These are phyloP conservation scores for Hoplodrina blanda DNA, from an alignment of 2,888 invertebrate species.

Conservation along the genomic window DNA sequence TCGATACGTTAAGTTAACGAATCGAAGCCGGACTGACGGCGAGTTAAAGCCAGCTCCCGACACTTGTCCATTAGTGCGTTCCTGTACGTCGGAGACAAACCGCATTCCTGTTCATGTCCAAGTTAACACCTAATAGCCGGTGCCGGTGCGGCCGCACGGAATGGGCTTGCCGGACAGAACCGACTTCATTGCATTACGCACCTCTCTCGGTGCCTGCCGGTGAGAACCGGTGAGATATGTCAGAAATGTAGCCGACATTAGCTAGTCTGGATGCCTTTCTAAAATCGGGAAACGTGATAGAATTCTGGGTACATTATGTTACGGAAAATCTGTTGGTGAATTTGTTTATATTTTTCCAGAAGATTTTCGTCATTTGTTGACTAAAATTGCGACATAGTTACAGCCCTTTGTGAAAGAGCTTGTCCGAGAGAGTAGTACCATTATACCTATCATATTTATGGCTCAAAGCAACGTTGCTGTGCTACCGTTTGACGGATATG, in stretches of 20 bases:
- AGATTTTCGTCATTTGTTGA: not conserved
- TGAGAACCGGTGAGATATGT: slow-evolving; percentile 35
- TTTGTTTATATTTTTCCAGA: slow-evolving; percentile 6
- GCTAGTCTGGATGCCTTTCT: slow-evolving; percentile 32
- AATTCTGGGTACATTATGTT: slow-evolving; percentile 21
- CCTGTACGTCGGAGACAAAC: slow-evolving; percentile 64
- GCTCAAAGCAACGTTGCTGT: too few species aligned
- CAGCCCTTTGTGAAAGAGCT: too few species aligned
- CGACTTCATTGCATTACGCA: slow-evolving; percentile 73
- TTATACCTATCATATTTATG: too few species aligned
- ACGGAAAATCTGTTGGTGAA: slow-evolving; percentile 3
- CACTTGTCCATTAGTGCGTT: slow-evolving; percentile 65
- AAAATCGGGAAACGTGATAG: slow-evolving; percentile 28
- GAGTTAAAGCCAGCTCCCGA: slow-evolving; percentile 51
- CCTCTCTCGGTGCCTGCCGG: slow-evolving; percentile 53
- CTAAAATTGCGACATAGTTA: not conserved
- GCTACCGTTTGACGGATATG: too few species aligned
- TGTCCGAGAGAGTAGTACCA: too few species aligned
- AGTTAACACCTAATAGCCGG: slow-evolving; percentile 72
- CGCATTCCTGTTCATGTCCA: slow-evolving; percentile 68
- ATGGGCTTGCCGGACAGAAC: slow-evolving; percentile 67
- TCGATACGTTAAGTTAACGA: slow-evolving; percentile 46
- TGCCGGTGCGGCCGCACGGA: slow-evolving; percentile 67
- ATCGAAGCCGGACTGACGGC: slow-evolving; percentile 42
- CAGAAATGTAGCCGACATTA: slow-evolving; percentile 48